phyloP scores from a whole-genome alignment of 2,113 vertebrate genomes.

The Ictalurus furcatus region DNA sequence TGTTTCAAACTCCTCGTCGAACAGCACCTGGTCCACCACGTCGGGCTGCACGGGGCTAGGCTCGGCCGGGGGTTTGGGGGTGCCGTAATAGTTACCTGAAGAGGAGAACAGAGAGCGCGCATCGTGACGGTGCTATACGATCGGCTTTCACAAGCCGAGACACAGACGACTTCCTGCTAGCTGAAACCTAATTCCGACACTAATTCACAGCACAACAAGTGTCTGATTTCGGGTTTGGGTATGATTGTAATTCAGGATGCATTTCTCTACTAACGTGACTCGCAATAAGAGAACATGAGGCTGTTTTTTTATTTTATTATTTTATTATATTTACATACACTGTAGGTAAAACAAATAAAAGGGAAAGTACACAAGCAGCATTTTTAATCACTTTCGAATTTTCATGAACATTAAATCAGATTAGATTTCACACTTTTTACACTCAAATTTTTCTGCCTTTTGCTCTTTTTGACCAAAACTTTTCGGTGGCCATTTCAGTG shows the following conservation, averaged over 20 bases:
- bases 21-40: conserved; percentile 94
- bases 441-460: not conserved
- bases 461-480: not conserved
- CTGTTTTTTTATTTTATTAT: not conserved
- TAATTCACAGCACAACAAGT: not conserved
- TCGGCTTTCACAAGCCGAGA: not conserved
- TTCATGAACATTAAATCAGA: not conserved
- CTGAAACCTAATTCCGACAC: not conserved
- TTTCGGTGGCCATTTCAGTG: not conserved
- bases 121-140: not conserved
- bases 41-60: conserved; percentile 94
- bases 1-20: conserved; percentile 92
- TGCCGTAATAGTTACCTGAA: conserved; percentile 96
- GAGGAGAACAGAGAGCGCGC: not conserved
- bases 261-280: not conserved
- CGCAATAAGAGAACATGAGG: not conserved
- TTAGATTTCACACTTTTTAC: not conserved
- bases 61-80: conserved; percentile 93
- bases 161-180: not conserved
- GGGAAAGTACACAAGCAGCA: not conserved
- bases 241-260: not conserved
- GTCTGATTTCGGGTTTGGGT: no score
- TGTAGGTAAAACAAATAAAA: not conserved
- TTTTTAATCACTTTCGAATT: not conserved
- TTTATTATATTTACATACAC: not conserved